Base-by-base conservation (phyloP, 2,797 vertebrate genomes). In the Notolabrus celidotus region DNA sequence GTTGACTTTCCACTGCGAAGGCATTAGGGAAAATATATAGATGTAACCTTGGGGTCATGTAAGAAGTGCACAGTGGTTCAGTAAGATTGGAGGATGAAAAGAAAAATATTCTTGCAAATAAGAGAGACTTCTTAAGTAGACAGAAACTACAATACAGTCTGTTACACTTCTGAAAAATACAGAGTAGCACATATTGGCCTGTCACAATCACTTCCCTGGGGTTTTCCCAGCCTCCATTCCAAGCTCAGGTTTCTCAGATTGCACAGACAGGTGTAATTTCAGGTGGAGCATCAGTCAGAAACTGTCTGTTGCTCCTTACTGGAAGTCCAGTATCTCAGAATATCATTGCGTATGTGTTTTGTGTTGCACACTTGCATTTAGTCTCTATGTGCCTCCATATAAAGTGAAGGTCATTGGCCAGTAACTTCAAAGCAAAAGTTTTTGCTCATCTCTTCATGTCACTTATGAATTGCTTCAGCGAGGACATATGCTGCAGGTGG, bases 1-100 rank as follows among this genome's bases (percentile, higher is more conserved):
- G 77, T 89, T 87, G 84, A 86, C 85, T 82, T 86, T 89, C 71
- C 63, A 80, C 73, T 87, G 79, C 69, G 43, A 2, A 45, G 74
- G 64, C 61, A 76, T 67, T 56, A 70, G 52, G 74, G 67, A 57
- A 77, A 74, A 70, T 58, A 45, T 34, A 64, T 58, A 36, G 34
- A 29, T 17, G 15, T 61, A 74, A 55, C 38, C 42, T 20, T n/a
- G 25, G 64, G 71, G 74, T 74, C 67, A 69, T 9, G 10, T 55
- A 45, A 43, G 61, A n/a, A 67, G 45, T 43, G 50, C 17, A 55
- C 17, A 15, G 12, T 23, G 54, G 62, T 56, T 76, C 43, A 42
- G n/a, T 34, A 19, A 46, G 67, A 64, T 23, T 51, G 29, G 34
- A 71, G 33, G 16, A 34, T 23, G 9, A 43, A 64, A 61, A 58